phyloP scores from a whole-genome alignment of 2,888 invertebrate species.

The Xestia rhomboidea region DNA sequence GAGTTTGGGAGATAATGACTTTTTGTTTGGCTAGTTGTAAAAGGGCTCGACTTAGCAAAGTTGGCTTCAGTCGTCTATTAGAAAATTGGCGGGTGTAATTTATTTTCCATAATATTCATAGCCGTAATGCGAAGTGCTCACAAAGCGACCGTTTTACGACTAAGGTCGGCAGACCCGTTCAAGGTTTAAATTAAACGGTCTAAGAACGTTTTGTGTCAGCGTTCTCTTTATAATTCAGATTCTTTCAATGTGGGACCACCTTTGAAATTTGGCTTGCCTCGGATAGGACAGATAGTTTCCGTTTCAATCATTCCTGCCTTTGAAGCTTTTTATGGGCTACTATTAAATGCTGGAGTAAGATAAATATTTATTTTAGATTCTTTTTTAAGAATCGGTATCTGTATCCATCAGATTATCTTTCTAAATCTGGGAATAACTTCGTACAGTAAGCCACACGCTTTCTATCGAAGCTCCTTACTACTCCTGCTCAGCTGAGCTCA shows the following conservation, averaged over 20 bases:
- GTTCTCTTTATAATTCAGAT: conserved; percentile 65
- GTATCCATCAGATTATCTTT: conserved; percentile 12
- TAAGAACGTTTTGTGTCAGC: conserved; percentile 68
- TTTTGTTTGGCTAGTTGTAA: conserved; percentile 54
- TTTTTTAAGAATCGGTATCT: conserved; percentile 36
- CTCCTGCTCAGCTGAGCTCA: no score
- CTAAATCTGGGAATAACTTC: neutral
- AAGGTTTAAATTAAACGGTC: conserved; percentile 75
- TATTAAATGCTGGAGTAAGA: conserved; percentile 39
- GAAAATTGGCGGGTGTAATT: conserved; percentile 54
- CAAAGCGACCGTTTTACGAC: conserved; percentile 71
- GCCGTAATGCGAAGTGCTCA: conserved; percentile 68
- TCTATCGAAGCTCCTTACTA: no score
- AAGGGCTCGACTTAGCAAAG: conserved; percentile 41
- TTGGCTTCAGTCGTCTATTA: conserved; percentile 50
- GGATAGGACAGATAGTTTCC: conserved; percentile 49
- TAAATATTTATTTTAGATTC: conserved; percentile 45
- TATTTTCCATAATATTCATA: conserved; percentile 68
- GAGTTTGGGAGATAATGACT: conserved; percentile 45
- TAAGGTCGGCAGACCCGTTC: conserved; percentile 78
- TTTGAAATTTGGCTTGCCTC: conserved; percentile 58
- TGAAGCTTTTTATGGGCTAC: conserved; percentile 39
- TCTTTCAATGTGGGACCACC: conserved; percentile 61
- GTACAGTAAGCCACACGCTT: neutral
- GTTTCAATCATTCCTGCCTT: conserved; percentile 45